These are phyloP conservation scores for Caenorhabditis macrosperma DNA, from an alignment of 2,888 invertebrate species.

Conservation along the genomic window DNA sequence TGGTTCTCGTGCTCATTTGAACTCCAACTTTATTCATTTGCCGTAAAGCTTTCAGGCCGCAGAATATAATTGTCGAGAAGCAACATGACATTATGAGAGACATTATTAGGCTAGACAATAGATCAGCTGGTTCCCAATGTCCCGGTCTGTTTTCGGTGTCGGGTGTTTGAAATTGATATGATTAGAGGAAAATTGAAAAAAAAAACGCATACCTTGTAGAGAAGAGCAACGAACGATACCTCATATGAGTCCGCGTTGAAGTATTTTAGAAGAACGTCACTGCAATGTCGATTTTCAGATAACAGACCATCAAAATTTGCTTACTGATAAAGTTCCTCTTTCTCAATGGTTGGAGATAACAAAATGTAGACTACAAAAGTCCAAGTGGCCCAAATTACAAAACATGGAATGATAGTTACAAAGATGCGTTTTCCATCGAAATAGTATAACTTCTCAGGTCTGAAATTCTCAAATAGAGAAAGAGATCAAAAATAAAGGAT, in stretches of 20 bases:
- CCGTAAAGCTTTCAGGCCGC: constrained; percentile 5
- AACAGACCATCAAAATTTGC: no score
- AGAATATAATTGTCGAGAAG: constrained; percentile 18
- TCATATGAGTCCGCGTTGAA: constrained; percentile 21
- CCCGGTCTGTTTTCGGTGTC: neutral
- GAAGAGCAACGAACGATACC: constrained; percentile 26
- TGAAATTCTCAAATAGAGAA: neutral
- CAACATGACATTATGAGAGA: constrained; percentile 8
- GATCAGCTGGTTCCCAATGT: constrained; percentile 9
- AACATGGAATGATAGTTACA: constrained; percentile 3
- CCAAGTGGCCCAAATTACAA: constrained; percentile 5
- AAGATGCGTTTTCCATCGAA: constrained; percentile 39
- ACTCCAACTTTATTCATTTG: constrained; percentile 32
- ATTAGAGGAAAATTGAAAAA: neutral
- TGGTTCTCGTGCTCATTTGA: constrained; percentile 43
- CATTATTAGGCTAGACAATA: neutral
- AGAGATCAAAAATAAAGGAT: neutral
- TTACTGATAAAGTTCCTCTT: constrained; percentile 21
- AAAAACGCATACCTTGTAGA: constrained; percentile 15
- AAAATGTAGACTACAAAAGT: constrained; percentile 10
- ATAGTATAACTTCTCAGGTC: constrained; percentile 30
- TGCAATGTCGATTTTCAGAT: no score
- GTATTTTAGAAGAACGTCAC: constrained; percentile 13
- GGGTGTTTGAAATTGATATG: neutral
- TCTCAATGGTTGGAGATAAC: neutral